Percentiles rank a stretch among this genome's conserved stretches.
Conservation (phyloP, 2,888 invertebrate genomes). For the Caenorhabditis sinica region DNA sequence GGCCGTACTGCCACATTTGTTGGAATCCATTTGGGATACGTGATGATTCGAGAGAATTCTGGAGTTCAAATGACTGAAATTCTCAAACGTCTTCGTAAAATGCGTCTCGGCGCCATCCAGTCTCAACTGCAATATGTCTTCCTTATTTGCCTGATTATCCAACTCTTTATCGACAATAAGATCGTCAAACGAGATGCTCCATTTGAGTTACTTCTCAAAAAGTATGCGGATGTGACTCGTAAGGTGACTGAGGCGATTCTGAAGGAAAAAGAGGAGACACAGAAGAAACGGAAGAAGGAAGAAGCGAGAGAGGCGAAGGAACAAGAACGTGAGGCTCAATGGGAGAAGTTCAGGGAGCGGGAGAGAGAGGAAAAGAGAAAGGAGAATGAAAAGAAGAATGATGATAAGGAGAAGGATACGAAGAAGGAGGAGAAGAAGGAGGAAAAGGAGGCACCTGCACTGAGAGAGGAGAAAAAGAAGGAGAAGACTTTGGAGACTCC, state of each 20-base stretch:
- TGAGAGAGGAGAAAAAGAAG: slow-evolving; percentile 10
- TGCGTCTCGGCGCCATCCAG: slow-evolving; percentile 56
- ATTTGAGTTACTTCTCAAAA: slow-evolving; percentile 39
- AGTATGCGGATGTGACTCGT: slow-evolving; percentile 43
- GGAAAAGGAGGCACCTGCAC: slow-evolving; percentile 1
- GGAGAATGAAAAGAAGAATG: slow-evolving; percentile 9
- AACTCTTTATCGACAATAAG: slow-evolving; percentile 54
- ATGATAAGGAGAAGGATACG: slow-evolving; percentile 12
- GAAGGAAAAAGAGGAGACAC: slow-evolving; percentile 12
- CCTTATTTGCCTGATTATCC: slow-evolving; percentile 31
- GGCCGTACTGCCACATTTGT: slow-evolving; percentile 63
- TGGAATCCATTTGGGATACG: slow-evolving; percentile 51
- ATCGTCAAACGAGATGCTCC: slow-evolving; percentile 11
- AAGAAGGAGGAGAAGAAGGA: slow-evolving; percentile 22
- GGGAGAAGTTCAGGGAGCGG: slow-evolving; percentile 8
- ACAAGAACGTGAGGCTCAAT: slow-evolving; percentile 17
- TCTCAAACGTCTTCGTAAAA: slow-evolving; percentile 46
- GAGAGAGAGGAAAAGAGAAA: slow-evolving; percentile 8
- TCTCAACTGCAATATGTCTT: slow-evolving; percentile 64
- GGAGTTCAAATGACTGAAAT: slow-evolving; percentile 29
- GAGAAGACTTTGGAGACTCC: slow-evolving; percentile 4
- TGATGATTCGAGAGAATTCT: slow-evolving; percentile 49
- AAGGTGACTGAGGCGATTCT: slow-evolving; percentile 17
- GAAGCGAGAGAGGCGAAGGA: slow-evolving; percentile 28
- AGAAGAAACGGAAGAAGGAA: slow-evolving; percentile 22